Percentiles rank a stretch among this genome's conserved stretches.
These are phyloP conservation scores for Pheucticus melanocephalus DNA, from an alignment of 2,113 vertebrate species.

Conservation along the genomic window DNA sequence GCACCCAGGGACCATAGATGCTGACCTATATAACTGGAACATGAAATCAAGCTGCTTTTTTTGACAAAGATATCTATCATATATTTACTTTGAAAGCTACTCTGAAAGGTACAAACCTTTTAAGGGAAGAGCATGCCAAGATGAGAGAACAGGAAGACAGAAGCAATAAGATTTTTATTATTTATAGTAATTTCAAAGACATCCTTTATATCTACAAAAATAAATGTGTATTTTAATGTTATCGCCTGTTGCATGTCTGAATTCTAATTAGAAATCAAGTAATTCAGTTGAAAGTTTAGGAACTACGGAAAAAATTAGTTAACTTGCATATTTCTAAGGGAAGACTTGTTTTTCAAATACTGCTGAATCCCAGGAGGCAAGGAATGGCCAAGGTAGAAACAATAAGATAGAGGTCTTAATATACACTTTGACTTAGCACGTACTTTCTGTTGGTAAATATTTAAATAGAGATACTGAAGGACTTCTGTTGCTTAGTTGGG, in stretches of 20 bases:
- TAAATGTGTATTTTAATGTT: not conserved
- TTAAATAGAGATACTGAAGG: not conserved
- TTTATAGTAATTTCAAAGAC: not conserved
- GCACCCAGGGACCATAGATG: constrained; percentile 2
- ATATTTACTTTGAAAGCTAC: not conserved
- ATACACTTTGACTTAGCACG: not conserved
- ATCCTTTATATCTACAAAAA: not conserved
- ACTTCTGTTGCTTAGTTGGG: not conserved
- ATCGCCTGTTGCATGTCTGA: not conserved
- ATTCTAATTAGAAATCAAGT: not conserved
- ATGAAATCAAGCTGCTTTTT: constrained; percentile 2
- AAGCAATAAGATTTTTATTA: not conserved
- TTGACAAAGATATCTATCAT: constrained; percentile 41
- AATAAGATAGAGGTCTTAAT: not conserved
- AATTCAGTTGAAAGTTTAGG: not conserved
- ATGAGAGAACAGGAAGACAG: fast-evolving
- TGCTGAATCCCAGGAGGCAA: not conserved
- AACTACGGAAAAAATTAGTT: not conserved
- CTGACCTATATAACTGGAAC: constrained; percentile 30
- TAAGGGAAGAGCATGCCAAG: not conserved
- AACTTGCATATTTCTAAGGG: not conserved
- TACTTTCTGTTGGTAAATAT: not conserved
- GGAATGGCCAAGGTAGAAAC: not conserved
- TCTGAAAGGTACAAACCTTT: not conserved
- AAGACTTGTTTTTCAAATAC: not conserved